Evolutionary conservation across 2,113 vertebrate species (phyloP).

Genomic region (Crotalus tigris): DNA sequence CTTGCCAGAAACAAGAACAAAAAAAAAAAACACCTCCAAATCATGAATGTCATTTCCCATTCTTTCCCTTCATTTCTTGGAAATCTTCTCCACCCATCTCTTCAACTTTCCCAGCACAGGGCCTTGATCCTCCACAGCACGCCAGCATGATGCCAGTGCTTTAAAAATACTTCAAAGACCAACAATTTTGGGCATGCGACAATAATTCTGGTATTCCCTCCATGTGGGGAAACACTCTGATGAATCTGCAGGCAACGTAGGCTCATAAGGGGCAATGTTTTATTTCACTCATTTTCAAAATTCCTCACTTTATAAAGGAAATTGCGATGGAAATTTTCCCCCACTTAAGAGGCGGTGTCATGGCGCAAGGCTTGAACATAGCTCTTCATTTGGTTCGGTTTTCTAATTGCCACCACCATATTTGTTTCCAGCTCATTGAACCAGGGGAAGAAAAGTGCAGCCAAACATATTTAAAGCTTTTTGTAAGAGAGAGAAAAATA

Average conservation of each 20-base stretch:
- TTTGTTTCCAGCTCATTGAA: conserved; percentile 50
- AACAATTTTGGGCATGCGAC: not conserved
- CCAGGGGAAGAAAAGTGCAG: conserved; percentile 26
- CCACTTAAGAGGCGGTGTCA: conserved; percentile 46
- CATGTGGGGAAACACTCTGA: conserved; percentile 24
- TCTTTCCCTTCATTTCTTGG: not conserved
- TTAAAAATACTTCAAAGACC: conserved; percentile 34
- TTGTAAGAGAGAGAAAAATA: conserved; percentile 35
- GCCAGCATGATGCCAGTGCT: not conserved
- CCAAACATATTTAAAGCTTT: conserved; percentile 49
- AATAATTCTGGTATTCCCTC: conserved; percentile 5
- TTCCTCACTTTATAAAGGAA: conserved; percentile 38
- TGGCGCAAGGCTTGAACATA: conserved; percentile 53
- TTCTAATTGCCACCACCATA: conserved; percentile 60
- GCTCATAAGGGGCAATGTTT: conserved; percentile 18
- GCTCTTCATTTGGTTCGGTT: conserved; percentile 50
- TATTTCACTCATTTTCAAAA: conserved; percentile 47
- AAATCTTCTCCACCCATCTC: not conserved
- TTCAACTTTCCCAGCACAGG: conserved; percentile 7
- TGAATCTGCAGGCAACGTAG: not conserved
- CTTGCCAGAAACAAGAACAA: not conserved
- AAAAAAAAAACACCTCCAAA: not conserved
- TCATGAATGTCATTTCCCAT: not conserved
- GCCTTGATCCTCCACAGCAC: not conserved
- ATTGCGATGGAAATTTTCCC: conserved; percentile 53